Evolutionary conservation across 2,113 vertebrate species (phyloP), one percentile per base, ranked within the genome.

Genomic region (Hypocryptadius cinnamomeus): DNA sequence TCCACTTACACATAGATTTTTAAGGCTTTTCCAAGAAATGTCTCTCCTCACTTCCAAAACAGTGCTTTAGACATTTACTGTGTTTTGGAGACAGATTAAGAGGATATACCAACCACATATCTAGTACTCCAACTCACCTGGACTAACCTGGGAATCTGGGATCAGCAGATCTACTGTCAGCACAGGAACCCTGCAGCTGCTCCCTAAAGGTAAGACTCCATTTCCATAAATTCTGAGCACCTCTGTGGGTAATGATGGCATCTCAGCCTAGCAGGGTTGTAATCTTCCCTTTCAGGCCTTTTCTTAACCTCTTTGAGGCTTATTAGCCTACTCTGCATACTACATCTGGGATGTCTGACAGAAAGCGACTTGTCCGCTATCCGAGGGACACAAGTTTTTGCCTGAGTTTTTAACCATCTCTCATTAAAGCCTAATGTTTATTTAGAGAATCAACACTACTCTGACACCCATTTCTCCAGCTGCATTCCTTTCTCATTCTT

Each of bases 401-500:
- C 2, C 3, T 11, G 30, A 77, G 25, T 70, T 95, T 87, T 77
- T 63, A 83, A 54, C 56, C 35, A 79, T 35, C 31, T 76, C 33
- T 84, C 60, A 69, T n/a, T 63, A 73, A 91, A 89, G 6, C 8
- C 13, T 21, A 28, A 22, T 25, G 51, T 70, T 94, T 91, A 71
- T 79, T 86, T 87, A 79, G 48, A 72, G 59, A 92, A 79, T 61
- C 73, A 79, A 35, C 50, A 69, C 35, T 61, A 51, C 17, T 79
- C 61, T 69, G 74, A 89, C 53, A 92, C 44, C 21, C 35, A 27
- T 73, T 89, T 87, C 89, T 87, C 31, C 4, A 8, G 28, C 30
- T 88, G 54, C 80, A 73, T 91, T 93, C 82, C 59, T 89, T 84
- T 76, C 69, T 87, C 63, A 57, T 91, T 93, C 27, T 85, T 89